Base-by-base conservation (phyloP, 1,140 invertebrate species). In the Wasmannia auropunctata region DNA sequence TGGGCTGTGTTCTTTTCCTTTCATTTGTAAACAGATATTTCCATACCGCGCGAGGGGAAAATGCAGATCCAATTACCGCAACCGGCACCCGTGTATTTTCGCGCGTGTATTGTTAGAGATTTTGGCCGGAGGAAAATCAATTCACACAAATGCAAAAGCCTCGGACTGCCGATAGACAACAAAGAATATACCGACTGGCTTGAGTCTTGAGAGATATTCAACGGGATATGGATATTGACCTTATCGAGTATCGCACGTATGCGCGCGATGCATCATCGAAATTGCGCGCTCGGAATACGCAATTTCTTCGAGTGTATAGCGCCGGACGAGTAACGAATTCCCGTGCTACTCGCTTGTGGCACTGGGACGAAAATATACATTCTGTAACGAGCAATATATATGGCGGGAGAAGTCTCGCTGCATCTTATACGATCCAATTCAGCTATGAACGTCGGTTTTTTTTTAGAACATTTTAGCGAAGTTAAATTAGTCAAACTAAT, bases 241-340 rank as follows among this genome's bases (percentile, higher is more conserved):
- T 63, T 63, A 77, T 77, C 37, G 25, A 43, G 5, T 76, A 62
- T 76, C 37, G 28, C 37, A 63, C 58, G 19, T 62, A 62, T 76
- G 22, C 8, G 31, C 19, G 58, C 34, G 34, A 28, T 63, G 56
- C 25, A 43, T 43, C 43, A 31, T 46, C 37, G 74, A 11, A 40
- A 58, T 19, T 75, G 74, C 16, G 74, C 16, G 10, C 54, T 28
- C 54, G 54, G 37, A 40, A 77, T 77, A 37, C 37, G 11, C 62
- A 65, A 65, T 65, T 63, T 77, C 25, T 76, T 76, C 25, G 54
- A 60, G 22, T 76, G 56, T 0, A n/a, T n/a, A 43, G 19, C 22
- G 11, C 10, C 11, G 19, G 31, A 16, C 43, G 31, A 54, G n/a
- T 76, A 76, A 76, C 54, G 37, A 49, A 62, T 76, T 6, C 6